Percentiles rank a stretch among this genome's conserved stretches.
Conservation (phyloP, 1,140 invertebrate genomes). For the Drosophila ambigua region DNA sequence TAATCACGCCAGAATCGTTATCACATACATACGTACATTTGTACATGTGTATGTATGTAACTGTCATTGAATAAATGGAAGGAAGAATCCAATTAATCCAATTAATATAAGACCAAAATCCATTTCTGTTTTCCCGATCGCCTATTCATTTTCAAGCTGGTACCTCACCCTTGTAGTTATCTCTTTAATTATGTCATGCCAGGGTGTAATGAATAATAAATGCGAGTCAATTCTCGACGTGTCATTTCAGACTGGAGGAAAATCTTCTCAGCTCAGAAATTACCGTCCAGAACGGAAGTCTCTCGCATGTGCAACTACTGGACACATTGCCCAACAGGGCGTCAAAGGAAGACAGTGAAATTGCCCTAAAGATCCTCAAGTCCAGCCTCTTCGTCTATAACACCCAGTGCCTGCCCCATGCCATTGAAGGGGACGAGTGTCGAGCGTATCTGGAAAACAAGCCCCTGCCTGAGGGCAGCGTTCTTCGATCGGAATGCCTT, state of each 20-base stretch:
- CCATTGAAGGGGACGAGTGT: slow-evolving; percentile 52
- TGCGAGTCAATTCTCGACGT: neutral
- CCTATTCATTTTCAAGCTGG: no score
- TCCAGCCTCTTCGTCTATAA: slow-evolving; percentile 68
- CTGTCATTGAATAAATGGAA: neutral
- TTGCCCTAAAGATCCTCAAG: slow-evolving; percentile 75
- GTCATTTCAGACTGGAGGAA: slow-evolving; percentile 55
- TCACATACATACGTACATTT: no score
- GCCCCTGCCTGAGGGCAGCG: slow-evolving; percentile 54
- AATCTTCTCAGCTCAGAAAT: slow-evolving; percentile 62
- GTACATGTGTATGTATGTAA: no score
- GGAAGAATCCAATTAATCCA: no score
- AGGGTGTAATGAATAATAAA: neutral
- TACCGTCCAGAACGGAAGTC: slow-evolving; percentile 68
- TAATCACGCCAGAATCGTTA: no score
- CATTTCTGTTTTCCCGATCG: neutral
- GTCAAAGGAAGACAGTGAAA: slow-evolving; percentile 58
- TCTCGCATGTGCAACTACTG: slow-evolving; percentile 70
- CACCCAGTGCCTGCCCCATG: slow-evolving; percentile 54
- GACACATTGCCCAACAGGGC: slow-evolving; percentile 69
- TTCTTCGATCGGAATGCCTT: slow-evolving; percentile 46
- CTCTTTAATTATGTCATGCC: neutral
- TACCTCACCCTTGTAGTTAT: neutral
- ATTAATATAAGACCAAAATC: no score
- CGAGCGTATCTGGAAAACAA: slow-evolving; percentile 47